Evolutionary conservation across 1,140 invertebrate species (phyloP).

Genomic region (Sinonovacula constricta): DNA sequence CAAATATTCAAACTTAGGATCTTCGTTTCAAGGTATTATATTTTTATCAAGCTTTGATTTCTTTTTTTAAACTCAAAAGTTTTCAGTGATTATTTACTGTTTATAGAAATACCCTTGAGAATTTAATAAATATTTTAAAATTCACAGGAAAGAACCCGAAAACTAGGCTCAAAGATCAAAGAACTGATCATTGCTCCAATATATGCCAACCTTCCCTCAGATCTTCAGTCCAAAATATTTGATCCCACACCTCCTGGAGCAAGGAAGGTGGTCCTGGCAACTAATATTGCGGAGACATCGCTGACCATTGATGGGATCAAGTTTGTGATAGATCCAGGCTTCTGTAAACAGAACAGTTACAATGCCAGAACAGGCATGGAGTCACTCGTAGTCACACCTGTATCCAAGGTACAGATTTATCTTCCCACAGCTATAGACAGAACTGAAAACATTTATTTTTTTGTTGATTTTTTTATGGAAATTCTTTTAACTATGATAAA

Average conservation of each 20-base stretch:
- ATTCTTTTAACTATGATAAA: too few species aligned
- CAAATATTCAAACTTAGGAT: too few species aligned
- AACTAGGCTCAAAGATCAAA: slow-evolving; percentile 94
- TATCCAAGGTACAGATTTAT: slow-evolving; percentile 97
- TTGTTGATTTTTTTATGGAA: too few species aligned
- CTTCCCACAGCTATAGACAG: too few species aligned
- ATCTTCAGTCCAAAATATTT: slow-evolving; percentile 99
- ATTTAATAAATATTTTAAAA: too few species aligned
- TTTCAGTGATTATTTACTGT: too few species aligned
- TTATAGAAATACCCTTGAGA: too few species aligned
- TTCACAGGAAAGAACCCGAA: slow-evolving; percentile 87
- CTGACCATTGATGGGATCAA: slow-evolving; percentile 99
- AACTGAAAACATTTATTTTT: too few species aligned
- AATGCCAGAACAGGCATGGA: slow-evolving; percentile 99
- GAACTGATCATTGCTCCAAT: slow-evolving; percentile 97
- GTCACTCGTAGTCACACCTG: slow-evolving; percentile 97
- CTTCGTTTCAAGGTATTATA: too few species aligned
- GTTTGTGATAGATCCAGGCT: slow-evolving; percentile 99
- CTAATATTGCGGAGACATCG: slow-evolving; percentile 99
- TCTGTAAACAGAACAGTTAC: slow-evolving; percentile 99
- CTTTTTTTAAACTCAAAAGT: too few species aligned
- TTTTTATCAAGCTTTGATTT: too few species aligned
- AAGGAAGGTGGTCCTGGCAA: slow-evolving; percentile 95
- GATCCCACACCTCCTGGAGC: slow-evolving; percentile 96
- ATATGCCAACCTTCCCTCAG: slow-evolving; percentile 98